Base-by-base conservation (phyloP, 2,113 vertebrate species). In the Rutilus rutilus region DNA sequence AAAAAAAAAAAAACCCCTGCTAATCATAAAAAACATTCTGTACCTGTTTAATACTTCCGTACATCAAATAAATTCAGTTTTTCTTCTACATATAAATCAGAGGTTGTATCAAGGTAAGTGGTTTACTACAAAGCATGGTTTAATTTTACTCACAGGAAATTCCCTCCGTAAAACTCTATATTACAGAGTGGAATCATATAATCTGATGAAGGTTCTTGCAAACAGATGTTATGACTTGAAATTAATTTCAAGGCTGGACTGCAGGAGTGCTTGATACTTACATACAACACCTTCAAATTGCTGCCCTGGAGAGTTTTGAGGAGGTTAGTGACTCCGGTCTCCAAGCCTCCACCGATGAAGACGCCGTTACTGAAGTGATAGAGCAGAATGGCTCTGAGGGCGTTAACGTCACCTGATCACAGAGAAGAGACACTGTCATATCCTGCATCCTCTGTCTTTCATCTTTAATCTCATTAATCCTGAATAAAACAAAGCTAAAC, bases 281-380 rank as follows among this genome's bases (percentile, higher is more conserved):
- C 98, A 91, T 86, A 92, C 93, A 97, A 93, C 86, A 99, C 85
- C 87, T 91, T 96, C 65, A 99, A 91, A 87, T 97, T 97, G 87
- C 94, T 96, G 91, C 98, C 97, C 91, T 98, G 97, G 7, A 97
- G 93, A 17, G 97, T 95, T 94, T 96, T 98, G 30, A 99, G 94
- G 82, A 99, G 96, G 88, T 98, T 99, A 73, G 97, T 99, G 77
- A 99, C 98, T 9, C 96, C 95, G n/a, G 92, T 86, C 90, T 99
- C 98, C 93, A 99, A 92, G 62, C 98, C 98, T 12, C 95, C 97
- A 30, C 97, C 97, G 36, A 99, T 96, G 91, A 96, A 96, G 90
- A 98, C 78, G 39, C 97, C 97, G 50, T 95, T 95, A 47, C 89
- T 97, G 86, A 99, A 86, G 90, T 99, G 98, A 90, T 99, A 99